Base-by-base conservation (phyloP, 1,140 invertebrate genomes). In the Doryteuthis pealeii region DNA sequence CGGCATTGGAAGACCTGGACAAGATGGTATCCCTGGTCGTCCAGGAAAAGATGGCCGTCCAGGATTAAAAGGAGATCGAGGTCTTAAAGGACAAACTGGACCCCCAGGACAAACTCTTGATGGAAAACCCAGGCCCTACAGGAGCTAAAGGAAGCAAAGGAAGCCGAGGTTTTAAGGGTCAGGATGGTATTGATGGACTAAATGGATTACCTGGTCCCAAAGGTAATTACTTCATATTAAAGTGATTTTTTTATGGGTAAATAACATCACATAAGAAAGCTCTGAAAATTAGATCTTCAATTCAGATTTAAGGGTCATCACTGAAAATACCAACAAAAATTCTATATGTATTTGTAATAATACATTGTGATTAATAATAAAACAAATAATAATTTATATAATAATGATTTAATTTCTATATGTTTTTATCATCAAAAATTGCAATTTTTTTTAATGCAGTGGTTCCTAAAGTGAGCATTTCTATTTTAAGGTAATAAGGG, bases 21-120 rank as follows among this genome's bases (percentile, higher is more conserved):
- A 72, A 35, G 26, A 73, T 30, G 84, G 84, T 62, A 77, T 72
- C 2, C 18, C 79, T 28, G 84, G 84, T 70, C 35, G 74, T 6
- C 76, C 81, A 49, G 83, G 83, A 71, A 58, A 79, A 70, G 78
- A 82, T 75, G 83, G 83, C 18, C 32, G 78, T 14, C 76, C 81
- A 33, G 83, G 83, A 40, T 30, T 49, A 49, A 84, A 76, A 68
- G 83, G 83, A 74, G 79, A 82, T 28, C 72, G 67, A 35, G 84
- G 84, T 73, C 35, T 76, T 14, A 43, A 76, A 58, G 82, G 84
- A 70, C 71, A 77, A 32, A 79, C 80, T 65, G 84, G 84, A 43
- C 70, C 76, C n/a, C 77, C 81, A 54, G 84, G 84, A 68, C 78
- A 79, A 35, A 78, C 80, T 12, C 78, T 76, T 5, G 72, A 71